phyloP scores from a whole-genome alignment of 2,888 invertebrate genomes.

The Caenorhabditis sp. region DNA sequence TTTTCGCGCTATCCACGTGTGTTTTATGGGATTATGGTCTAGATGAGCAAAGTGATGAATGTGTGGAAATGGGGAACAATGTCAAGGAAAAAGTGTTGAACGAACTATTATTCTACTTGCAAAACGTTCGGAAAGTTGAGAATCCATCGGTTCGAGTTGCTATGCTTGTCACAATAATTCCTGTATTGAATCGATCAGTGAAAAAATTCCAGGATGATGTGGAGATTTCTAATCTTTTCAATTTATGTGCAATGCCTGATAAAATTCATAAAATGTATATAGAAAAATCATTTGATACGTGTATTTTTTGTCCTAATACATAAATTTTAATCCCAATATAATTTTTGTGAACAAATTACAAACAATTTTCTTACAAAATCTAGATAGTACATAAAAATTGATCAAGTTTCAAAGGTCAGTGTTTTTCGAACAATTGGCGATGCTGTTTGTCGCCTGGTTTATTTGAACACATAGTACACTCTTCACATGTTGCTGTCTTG shows the following conservation, averaged over 20 bases:
- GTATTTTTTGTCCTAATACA: too few species aligned
- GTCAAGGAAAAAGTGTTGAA: slow-evolving; percentile 21
- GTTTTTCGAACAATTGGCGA: too few species aligned
- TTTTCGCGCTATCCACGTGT: slow-evolving; percentile 22
- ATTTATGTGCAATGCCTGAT: slow-evolving; percentile 21
- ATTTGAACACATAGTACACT: too few species aligned
- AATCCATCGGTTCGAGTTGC: slow-evolving; percentile 25
- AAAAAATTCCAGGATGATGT: slow-evolving; percentile 34
- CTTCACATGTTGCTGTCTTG: too few species aligned
- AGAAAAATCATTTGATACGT: slow-evolving; percentile 8
- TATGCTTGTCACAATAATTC: slow-evolving; percentile 16
- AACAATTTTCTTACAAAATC: too few species aligned
- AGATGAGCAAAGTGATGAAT: slow-evolving; percentile 21
- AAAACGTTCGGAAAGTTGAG: slow-evolving; percentile 9
- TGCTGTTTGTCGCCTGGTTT: too few species aligned
- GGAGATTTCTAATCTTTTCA: slow-evolving; percentile 23
- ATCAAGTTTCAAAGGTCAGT: too few species aligned
- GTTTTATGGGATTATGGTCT: slow-evolving; percentile 35
- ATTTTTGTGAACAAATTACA: too few species aligned
- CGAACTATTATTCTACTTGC: slow-evolving; percentile 22
- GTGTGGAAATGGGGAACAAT: slow-evolving; percentile 14
- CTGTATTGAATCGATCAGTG: slow-evolving; percentile 18
- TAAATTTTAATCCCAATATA: too few species aligned
- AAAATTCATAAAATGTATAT: slow-evolving; percentile 23
- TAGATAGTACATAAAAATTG: too few species aligned